Conservation (phyloP, 2,888 invertebrate genomes). For the Crematogaster levior region DNA sequence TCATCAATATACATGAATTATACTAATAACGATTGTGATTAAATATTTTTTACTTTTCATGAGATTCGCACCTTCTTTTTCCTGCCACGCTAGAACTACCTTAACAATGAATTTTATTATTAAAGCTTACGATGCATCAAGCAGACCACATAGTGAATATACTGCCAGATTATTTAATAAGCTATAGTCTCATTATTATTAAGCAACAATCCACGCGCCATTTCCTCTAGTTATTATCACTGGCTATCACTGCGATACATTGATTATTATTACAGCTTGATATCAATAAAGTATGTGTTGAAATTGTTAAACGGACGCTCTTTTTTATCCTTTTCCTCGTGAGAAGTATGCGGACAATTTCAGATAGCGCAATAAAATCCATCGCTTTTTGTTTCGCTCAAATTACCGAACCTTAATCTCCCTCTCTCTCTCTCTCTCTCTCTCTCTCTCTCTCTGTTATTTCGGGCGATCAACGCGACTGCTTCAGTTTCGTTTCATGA, state of each 20-base stretch:
- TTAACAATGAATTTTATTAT: neutral
- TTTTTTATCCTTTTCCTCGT: neutral
- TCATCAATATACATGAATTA: no score
- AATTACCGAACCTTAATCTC: slow-evolving; percentile 9
- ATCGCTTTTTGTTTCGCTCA: slow-evolving; percentile 22
- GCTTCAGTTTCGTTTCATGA: slow-evolving; percentile 14
- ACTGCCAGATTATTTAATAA: slow-evolving; percentile 68
- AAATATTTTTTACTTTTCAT: no score
- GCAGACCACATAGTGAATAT: slow-evolving; percentile 48
- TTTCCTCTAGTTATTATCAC: slow-evolving; percentile 21
- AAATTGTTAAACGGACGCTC: slow-evolving; percentile 28
- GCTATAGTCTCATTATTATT: slow-evolving; percentile 30
- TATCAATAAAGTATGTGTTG: slow-evolving; percentile 45
- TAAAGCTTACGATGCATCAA: slow-evolving; percentile 16
- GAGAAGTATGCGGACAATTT: slow-evolving; percentile 3
- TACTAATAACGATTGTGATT: no score
- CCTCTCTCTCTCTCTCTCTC: neutral
- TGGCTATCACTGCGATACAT: slow-evolving; percentile 13
- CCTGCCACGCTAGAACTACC: no score
- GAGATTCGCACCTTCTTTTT: no score
- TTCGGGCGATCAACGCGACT: neutral
- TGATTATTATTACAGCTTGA: slow-evolving; percentile 55
- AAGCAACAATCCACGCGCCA: slow-evolving; percentile 15
- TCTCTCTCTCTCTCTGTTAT: neutral
- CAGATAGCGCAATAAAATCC: neutral